Evolutionary conservation across 2,113 vertebrate genomes (phyloP), one percentile per base, ranked within the genome.

Genomic region (Phalacrocorax aristotelis): DNA sequence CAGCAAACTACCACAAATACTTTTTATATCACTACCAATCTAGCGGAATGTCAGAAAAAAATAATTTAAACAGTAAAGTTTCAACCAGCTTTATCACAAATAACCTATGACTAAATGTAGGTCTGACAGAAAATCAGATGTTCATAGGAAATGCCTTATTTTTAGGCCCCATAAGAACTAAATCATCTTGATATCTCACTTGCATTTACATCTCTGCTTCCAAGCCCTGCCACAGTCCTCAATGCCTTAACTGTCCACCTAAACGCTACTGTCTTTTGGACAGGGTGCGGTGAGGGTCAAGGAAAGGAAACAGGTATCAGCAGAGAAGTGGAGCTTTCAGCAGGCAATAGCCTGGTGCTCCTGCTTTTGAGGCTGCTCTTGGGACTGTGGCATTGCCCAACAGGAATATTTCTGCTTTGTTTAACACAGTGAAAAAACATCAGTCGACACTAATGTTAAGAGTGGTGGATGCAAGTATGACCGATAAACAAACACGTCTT

Each of bases 401-500:
- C 89, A 94, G 94, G 93, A 88, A 94, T 90, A 94, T 90, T 97
- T 94, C 97, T 93, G 97, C 95, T 97, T 98, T 98, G 97, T 98
- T 98, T 98, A 97, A 98, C 98, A 97, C 96, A 97, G 95, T 97
- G 97, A 97, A 96, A 97, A 98, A 98, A 98, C 97, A 97, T 90
- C 75, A 96, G 97, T 95, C 87, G 85, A 98, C 98, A 97, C 93
- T 64, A 81, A 97, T 91, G 97, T 95, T 96, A 97, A 97, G 97
- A 97, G 97, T 85, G 95, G 96, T 97, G 97, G 95, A 97, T 96
- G 96, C 97, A 94, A 95, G 96, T 83, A 97, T 6, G 32, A 96
- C 96, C 49, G 21, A 98, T 98, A 98, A 98, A 98, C 98, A 98
- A 98, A 98, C 96, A 98, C 3, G 42, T 98, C 98, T 98, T 98